Conservation (phyloP, 1,140 invertebrate genomes). For the Atta colombica region DNA sequence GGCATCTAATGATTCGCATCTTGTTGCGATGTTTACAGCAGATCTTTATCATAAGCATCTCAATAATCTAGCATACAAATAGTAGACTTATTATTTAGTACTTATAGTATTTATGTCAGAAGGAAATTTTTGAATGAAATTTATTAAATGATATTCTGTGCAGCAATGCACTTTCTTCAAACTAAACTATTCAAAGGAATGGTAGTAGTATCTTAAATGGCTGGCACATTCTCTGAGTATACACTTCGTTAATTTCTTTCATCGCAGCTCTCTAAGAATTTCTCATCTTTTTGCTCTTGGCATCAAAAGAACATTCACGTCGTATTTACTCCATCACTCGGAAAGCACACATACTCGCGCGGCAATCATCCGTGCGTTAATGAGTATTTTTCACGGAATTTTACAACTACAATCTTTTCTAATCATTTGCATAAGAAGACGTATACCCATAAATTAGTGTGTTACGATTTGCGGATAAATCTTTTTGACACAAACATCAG, state of each 20-base stretch:
- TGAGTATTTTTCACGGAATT: neutral
- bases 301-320: conserved; percentile 36
- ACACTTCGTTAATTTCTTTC: conserved; percentile 52
- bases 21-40: neutral
- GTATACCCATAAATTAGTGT: neutral
- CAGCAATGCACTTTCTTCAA: neutral
- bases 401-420: conserved; percentile 7
- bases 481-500: neutral
- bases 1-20: neutral
- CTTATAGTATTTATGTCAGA: neutral
- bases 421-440: conserved; percentile 10
- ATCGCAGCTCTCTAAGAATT: conserved; percentile 1
- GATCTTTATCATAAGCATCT: neutral
- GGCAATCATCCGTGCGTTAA: conserved; percentile 11
- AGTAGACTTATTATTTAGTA: no score
- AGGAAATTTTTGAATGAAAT: neutral
- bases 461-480: neutral
- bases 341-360: neutral
- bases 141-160: neutral
- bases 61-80: neutral
- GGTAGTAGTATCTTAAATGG: neutral
- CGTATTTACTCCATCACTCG: conserved; percentile 1
- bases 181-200: conserved; percentile 29
- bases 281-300: neutral
- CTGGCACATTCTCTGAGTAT: neutral